A percentile compares a stretch with the other conserved stretches of the same genome.
These are phyloP conservation scores for Botia almorhae DNA, from an alignment of 2,797 vertebrate genomes.

Conservation along the genomic window DNA sequence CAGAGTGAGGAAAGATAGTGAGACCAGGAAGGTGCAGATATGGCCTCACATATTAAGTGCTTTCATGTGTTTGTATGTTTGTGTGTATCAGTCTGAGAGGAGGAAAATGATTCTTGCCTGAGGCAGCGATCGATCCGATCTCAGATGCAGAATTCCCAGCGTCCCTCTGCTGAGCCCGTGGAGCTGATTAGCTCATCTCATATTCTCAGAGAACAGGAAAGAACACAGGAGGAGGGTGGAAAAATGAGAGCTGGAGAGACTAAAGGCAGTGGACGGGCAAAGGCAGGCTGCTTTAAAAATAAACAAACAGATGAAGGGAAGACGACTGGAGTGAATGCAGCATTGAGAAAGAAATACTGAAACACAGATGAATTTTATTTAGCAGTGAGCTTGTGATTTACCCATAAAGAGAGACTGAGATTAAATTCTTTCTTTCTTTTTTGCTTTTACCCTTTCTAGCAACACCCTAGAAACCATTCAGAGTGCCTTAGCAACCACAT, in stretches of 20 bases:
- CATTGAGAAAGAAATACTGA: not conserved
- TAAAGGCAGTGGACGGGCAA: constrained; percentile 63
- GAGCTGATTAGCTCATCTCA: constrained; percentile 77
- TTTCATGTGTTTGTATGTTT: constrained; percentile 38
- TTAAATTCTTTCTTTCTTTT: not conserved
- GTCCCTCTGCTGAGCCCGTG: constrained; percentile 72
- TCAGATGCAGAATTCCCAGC: constrained; percentile 75
- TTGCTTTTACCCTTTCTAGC: not conserved
- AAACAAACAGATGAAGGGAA: constrained; percentile 35
- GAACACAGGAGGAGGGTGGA: constrained; percentile 44
- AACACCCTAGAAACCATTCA: not conserved
- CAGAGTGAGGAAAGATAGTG: not conserved
- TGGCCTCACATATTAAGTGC: constrained; percentile 12
- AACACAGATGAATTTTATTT: constrained; percentile 24
- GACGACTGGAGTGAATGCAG: constrained; percentile 24
- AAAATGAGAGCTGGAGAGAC: not conserved
- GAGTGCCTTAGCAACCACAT: not conserved
- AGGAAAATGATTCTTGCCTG: constrained; percentile 66
- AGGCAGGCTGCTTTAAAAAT: constrained; percentile 43
- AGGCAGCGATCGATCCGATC: constrained; percentile 78
- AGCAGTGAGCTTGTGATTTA: not conserved
- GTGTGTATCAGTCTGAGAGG: constrained; percentile 47
- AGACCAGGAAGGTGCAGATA: constrained; percentile 57
- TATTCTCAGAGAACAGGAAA: constrained; percentile 68
- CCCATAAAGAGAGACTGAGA: not conserved